These are phyloP conservation scores for Psittacula cyanocephala DNA, from an alignment of 2,113 vertebrate genomes.

Conservation along the genomic window DNA sequence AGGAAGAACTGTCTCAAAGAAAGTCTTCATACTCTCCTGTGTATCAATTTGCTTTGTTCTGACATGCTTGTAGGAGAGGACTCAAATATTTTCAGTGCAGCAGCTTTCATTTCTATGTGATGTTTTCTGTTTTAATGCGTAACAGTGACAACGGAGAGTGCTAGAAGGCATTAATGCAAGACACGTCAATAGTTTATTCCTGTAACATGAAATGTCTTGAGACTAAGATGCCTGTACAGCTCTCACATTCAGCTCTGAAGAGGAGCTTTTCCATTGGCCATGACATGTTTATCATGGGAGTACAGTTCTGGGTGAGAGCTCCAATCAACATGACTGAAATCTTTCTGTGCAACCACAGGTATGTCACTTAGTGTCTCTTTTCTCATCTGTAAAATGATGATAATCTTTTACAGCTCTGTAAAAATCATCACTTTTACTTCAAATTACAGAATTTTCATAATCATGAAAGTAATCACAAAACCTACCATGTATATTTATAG, in stretches of 20 bases:
- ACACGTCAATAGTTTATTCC: not conserved
- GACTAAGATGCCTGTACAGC: not conserved
- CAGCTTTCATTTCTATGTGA: not conserved
- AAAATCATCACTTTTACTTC: not conserved
- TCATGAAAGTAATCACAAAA: not conserved
- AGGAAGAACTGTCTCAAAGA: not conserved
- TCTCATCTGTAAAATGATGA: not conserved
- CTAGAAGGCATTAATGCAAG: not conserved
- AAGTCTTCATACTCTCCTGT: not conserved
- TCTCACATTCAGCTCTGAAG: not conserved
- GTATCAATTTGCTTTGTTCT: not conserved
- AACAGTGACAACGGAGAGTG: not conserved
- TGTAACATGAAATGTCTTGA: not conserved
- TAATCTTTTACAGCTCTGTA: not conserved
- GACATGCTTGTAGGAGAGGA: not conserved
- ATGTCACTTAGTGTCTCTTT: not conserved
- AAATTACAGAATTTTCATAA: not conserved
- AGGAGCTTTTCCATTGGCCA: not conserved
- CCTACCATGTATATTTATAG: not conserved
- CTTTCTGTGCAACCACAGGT: not conserved
- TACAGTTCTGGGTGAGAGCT: not conserved
- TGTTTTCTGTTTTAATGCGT: not conserved
- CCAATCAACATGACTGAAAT: not conserved
- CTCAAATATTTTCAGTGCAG: not conserved
- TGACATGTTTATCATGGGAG: accelerated